Evolutionary conservation across 2,797 vertebrate genomes (phyloP).

Genomic region (Botia almorhae): DNA sequence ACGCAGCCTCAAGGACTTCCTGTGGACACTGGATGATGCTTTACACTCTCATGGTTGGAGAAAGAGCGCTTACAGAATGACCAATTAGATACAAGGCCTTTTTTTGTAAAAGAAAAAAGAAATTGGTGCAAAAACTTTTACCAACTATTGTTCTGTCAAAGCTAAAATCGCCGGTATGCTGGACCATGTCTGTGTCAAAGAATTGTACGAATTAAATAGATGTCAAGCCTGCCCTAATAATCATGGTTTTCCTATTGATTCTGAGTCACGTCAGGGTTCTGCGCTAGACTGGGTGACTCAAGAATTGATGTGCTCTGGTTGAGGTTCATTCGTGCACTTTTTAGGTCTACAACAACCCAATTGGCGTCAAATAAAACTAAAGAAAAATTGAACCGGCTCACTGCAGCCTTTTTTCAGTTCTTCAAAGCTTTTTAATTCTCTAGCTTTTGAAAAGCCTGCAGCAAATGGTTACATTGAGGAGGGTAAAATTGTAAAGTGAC

Average conservation of each 20-base stretch:
- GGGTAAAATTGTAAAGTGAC: slow-evolving; percentile 31
- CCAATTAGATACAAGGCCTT: not conserved
- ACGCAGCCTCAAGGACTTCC: slow-evolving; percentile 12
- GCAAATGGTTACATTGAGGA: slow-evolving; percentile 27
- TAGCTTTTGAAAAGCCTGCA: slow-evolving; percentile 45
- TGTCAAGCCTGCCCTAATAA: slow-evolving; percentile 33
- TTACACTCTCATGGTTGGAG: not conserved
- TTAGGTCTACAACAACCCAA: slow-evolving; percentile 69
- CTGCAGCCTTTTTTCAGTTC: slow-evolving; percentile 61
- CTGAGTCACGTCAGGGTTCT: slow-evolving; percentile 14
- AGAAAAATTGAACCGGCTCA: slow-evolving; percentile 63
- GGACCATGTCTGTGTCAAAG: slow-evolving; percentile 1
- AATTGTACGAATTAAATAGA: not conserved
- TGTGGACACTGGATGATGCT: slow-evolving; percentile 7
- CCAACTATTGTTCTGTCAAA: slow-evolving; percentile 22
- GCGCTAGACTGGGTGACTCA: slow-evolving; percentile 17
- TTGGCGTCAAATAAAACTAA: slow-evolving; percentile 71
- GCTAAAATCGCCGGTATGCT: not conserved
- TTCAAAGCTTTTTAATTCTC: slow-evolving; percentile 12
- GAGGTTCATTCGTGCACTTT: slow-evolving; percentile 55
- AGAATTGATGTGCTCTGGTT: slow-evolving; percentile 53
- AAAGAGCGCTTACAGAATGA: not conserved
- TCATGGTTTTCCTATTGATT: slow-evolving; percentile 30
- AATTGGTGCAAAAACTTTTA: not conserved
- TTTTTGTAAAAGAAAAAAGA: not conserved